A percentile compares a stretch with the other conserved stretches of the same genome.
These are phyloP conservation scores for Trinorchestia longiramus DNA, from an alignment of 1,140 invertebrate genomes.

Conservation along the genomic window DNA sequence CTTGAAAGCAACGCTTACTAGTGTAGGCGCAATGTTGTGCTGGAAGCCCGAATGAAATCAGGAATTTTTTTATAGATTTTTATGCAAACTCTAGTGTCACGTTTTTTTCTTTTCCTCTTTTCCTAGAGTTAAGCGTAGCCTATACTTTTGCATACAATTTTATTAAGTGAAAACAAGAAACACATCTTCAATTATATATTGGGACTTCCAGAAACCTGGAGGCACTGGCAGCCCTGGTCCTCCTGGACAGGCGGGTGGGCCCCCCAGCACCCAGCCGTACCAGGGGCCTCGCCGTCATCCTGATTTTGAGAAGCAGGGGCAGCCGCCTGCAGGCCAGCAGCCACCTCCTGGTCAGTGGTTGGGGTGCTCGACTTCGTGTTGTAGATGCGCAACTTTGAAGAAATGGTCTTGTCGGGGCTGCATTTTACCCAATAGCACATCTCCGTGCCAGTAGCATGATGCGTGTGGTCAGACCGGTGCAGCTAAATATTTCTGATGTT, in stretches of 20 bases:
- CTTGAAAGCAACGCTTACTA: not conserved
- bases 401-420: not conserved
- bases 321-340: constrained; percentile 2
- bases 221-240: constrained; percentile 64
- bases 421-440: not conserved
- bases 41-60: not conserved
- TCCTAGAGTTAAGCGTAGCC: no score
- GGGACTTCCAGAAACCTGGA: constrained; percentile 75
- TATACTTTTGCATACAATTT: no score
- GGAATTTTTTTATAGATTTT: not conserved
- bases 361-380: not conserved
- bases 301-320: constrained; percentile 80
- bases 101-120: not conserved
- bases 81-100: not conserved
- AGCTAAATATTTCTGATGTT: no score
- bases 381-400: no score
- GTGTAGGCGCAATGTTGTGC: not conserved
- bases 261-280: constrained; percentile 33
- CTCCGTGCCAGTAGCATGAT: no score
- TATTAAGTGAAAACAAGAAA: not conserved
- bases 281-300: constrained; percentile 76
- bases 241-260: constrained; percentile 27
- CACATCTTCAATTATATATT: not conserved
- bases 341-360: not conserved
- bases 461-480: no score